phyloP scores from a whole-genome alignment of 2,797 vertebrate genomes.

The Aviceda cuculoides region DNA sequence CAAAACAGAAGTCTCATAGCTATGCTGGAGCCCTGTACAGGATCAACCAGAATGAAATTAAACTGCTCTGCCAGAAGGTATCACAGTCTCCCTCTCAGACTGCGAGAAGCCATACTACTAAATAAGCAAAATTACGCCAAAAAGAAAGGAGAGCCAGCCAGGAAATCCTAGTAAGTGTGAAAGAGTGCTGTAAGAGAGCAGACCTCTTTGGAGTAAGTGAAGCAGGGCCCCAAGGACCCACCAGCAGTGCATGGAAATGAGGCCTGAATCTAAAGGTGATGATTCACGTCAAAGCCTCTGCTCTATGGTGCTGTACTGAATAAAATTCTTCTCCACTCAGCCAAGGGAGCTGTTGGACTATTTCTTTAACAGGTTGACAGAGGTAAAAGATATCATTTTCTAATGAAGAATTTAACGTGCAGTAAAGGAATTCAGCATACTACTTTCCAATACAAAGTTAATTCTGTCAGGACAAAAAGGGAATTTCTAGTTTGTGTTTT shows the following conservation, averaged over 20 bases:
- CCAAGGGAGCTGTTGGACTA: not conserved
- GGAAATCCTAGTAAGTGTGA: not conserved
- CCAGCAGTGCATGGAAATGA: not conserved
- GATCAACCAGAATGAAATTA: not conserved
- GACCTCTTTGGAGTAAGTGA: not conserved
- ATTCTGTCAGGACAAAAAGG: not conserved
- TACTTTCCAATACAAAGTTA: not conserved
- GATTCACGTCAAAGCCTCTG: not conserved
- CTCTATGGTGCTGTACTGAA: not conserved
- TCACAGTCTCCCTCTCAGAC: not conserved
- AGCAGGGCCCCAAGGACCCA: not conserved
- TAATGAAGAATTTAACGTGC: not conserved
- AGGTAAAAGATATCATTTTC: not conserved
- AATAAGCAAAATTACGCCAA: not conserved
- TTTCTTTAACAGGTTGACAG: not conserved
- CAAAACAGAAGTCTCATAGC: not conserved
- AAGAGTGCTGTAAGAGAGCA: not conserved
- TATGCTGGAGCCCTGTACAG: not conserved
- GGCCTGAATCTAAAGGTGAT: not conserved
- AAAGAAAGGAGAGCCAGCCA: not conserved
- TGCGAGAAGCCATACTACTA: not conserved
- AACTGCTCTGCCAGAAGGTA: not conserved
- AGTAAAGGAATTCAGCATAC: not conserved
- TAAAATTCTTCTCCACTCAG: not conserved
- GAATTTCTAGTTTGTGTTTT: not conserved